Percentiles rank a stretch among this genome's conserved stretches.
phyloP scores from a whole-genome alignment of 2,797 vertebrate species.

The Ataeniobius toweri region DNA sequence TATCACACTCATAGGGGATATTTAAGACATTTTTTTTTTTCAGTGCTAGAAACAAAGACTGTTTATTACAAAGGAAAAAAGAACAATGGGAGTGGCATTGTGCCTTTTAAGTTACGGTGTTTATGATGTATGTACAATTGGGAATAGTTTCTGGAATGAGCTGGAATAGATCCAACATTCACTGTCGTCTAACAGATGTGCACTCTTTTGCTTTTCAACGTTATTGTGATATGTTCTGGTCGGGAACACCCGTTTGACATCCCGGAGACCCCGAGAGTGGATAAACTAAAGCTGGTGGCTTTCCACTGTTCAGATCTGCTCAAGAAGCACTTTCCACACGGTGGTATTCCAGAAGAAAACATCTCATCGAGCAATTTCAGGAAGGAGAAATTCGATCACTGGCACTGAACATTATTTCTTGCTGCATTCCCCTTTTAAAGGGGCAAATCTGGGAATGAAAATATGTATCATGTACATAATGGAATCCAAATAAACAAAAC shows the following conservation, averaged over 20 bases:
- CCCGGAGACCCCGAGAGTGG: neutral
- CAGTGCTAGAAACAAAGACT: conserved; percentile 36
- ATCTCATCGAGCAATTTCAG: neutral
- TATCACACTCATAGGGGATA: conserved; percentile 9
- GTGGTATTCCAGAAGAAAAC: no score
- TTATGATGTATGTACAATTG: conserved; percentile 32
- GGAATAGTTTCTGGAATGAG: conserved; percentile 17
- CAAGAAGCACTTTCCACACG: neutral
- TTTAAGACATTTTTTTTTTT: conserved; percentile 38
- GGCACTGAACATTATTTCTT: conserved; percentile 12
- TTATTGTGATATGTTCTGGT: conserved; percentile 7
- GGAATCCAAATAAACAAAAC: conserved; percentile 35
- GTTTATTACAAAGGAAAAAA: conserved; percentile 34
- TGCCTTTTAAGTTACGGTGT: conserved; percentile 57
- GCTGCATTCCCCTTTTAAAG: conserved; percentile 24
- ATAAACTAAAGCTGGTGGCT: neutral
- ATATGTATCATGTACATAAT: conserved; percentile 60
- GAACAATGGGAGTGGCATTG: conserved; percentile 45
- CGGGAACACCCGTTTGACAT: neutral
- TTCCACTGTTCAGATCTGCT: no score
- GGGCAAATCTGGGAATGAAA: conserved; percentile 16
- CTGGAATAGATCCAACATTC: conserved; percentile 9
- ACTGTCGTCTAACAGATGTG: conserved; percentile 10
- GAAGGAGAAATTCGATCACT: no score
- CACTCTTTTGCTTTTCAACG: conserved; percentile 6